Evolutionary conservation across 1,140 invertebrate species (phyloP).

Genomic region (Diabrotica virgifera): DNA sequence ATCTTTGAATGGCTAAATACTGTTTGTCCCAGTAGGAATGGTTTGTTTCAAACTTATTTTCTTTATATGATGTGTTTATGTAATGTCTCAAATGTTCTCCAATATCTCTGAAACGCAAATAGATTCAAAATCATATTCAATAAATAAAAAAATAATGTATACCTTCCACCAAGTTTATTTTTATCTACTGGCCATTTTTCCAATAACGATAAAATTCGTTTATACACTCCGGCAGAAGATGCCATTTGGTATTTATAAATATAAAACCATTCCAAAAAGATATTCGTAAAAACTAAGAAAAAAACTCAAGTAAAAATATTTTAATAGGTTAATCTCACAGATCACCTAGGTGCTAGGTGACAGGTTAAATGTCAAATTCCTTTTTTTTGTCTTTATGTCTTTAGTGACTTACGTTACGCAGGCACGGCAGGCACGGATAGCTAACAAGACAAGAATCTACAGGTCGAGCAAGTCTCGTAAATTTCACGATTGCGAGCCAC

Average conservation of each 20-base stretch:
- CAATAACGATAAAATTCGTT: slow-evolving; percentile 69
- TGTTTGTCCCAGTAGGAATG: slow-evolving; percentile 62
- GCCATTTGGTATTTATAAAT: slow-evolving; percentile 27
- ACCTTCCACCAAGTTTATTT: slow-evolving; percentile 71
- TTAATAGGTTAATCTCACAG: too few species aligned
- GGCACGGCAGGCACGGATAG: too few species aligned
- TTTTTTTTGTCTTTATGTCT: too few species aligned
- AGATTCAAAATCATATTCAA: background rate
- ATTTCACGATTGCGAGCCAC: too few species aligned
- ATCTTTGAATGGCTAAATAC: slow-evolving; percentile 63
- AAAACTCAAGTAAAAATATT: background rate
- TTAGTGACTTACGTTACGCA: too few species aligned
- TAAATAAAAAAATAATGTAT: slow-evolving; percentile 28
- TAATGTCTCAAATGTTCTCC: slow-evolving; percentile 69
- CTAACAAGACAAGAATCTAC: too few species aligned
- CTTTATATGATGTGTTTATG: slow-evolving; percentile 63
- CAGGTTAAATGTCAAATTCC: too few species aligned
- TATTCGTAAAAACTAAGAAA: background rate
- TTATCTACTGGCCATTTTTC: slow-evolving; percentile 77
- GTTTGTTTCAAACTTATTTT: slow-evolving; percentile 56
- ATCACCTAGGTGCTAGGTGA: too few species aligned
- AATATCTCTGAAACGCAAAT: slow-evolving; percentile 61
- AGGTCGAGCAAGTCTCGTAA: too few species aligned
- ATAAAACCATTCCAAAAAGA: background rate
- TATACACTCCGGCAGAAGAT: slow-evolving; percentile 52